Conservation (phyloP, 2,113 vertebrate species). For the Mus musculus region DNA sequence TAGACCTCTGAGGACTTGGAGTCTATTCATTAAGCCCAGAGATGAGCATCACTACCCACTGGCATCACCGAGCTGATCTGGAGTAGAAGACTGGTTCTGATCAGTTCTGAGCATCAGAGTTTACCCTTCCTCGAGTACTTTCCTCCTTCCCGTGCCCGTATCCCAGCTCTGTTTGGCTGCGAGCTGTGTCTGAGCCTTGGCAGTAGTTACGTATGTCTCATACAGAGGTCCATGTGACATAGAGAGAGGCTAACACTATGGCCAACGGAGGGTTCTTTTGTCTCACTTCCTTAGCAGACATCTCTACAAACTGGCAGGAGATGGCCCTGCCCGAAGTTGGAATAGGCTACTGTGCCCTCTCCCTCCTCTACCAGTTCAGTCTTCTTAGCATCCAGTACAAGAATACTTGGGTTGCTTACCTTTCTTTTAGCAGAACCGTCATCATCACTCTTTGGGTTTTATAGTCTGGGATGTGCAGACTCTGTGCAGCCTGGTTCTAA, state of each 20-base stretch:
- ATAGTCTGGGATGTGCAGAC: not conserved
- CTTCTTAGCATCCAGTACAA: not conserved
- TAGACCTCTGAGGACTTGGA: not conserved
- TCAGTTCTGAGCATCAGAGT: not conserved
- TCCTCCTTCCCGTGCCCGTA: conserved; percentile 13
- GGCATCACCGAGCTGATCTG: not conserved
- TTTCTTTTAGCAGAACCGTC: not conserved
- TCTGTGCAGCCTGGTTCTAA: not conserved
- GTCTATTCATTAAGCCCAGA: not conserved
- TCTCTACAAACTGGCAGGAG: not conserved
- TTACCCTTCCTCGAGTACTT: not conserved
- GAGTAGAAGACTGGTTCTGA: not conserved
- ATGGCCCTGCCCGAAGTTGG: not conserved
- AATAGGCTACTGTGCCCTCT: not conserved
- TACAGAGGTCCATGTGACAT: not conserved
- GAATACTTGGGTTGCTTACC: not conserved
- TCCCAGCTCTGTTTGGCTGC: not conserved
- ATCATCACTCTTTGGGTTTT: not conserved
- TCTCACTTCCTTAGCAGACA: not conserved
- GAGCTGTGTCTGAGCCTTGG: not conserved
- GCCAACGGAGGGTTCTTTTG: not conserved
- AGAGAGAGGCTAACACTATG: not conserved
- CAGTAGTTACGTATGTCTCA: conserved; percentile 24
- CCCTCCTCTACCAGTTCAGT: not conserved
- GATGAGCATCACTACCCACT: not conserved